Evolutionary conservation across 2,888 invertebrate genomes (phyloP), one percentile per base, ranked within the genome.

Genomic region (Pilophorus perplexus): DNA sequence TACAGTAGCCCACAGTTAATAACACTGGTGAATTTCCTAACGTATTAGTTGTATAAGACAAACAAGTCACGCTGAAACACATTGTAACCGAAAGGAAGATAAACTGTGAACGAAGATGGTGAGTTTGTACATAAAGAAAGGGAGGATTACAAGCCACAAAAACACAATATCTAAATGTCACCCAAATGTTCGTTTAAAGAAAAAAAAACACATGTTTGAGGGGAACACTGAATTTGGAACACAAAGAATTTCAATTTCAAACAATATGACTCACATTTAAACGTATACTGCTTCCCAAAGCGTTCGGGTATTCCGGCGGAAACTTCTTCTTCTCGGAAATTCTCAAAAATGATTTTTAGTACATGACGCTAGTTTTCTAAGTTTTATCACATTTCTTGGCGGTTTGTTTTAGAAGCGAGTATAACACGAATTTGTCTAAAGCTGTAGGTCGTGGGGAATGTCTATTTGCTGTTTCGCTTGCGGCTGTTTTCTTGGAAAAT

Each of bases 401-500:
- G n/a, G n/a, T 37, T 55, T 33, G 25, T 14, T 5, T 3, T 55
- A 37, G 22, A 46, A 46, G 46, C 46, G 46, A 23, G 25, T 46
- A n/a, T 14, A 10, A 8, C n/a, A n/a, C n/a, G 12, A 10, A 23
- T 23, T 23, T 18, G 52, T 67, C 2, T 48, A n/a, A 20, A 23
- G 22, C 22, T 20, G 48, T 48, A n/a, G 4, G 20, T 48, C 22
- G 2, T 4, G 23, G 18, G 52, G 52, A 52, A 28, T 16, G 20
- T 18, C 62, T 54, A 69, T 62, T 71, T 69, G 62, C 68, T 67
- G 46, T 67, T 70, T 55, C 68, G 65, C 50, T 69, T 70, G 67
- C 64, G 69, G 64, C 60, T 71, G 50, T 62, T 69, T 69, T 73
- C 73, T 66, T 70, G 71, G 67, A 92, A 89, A 74, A 93, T 83